Conservation (phyloP, 1,140 invertebrate species). For the Oryzaephilus surinamensis region DNA sequence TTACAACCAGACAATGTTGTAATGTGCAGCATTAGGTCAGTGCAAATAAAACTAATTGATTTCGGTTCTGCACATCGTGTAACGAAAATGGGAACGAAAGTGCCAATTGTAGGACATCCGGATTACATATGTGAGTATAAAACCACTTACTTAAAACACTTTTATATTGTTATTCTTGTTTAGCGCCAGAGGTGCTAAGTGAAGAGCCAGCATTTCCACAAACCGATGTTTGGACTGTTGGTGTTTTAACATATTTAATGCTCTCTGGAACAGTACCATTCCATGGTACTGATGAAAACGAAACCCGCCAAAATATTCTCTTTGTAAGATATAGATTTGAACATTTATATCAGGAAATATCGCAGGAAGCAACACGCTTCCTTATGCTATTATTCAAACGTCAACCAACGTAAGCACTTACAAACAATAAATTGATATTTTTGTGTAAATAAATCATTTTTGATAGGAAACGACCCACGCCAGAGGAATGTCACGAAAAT, state of each 20-base stretch:
- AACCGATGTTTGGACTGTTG: slow-evolving; percentile 94
- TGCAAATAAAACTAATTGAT: slow-evolving; percentile 87
- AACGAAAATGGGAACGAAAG: slow-evolving; percentile 62
- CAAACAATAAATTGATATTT: slow-evolving; percentile 11
- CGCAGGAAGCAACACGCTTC: slow-evolving; percentile 88
- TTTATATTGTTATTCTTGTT: slow-evolving; percentile 24
- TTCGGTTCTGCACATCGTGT: slow-evolving; percentile 77
- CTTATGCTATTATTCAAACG: slow-evolving; percentile 92
- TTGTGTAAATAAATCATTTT: slow-evolving; percentile 24
- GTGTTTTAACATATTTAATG: slow-evolving; percentile 86
- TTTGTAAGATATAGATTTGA: slow-evolving; percentile 92
- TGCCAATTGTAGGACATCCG: slow-evolving; percentile 53
- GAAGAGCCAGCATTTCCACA: slow-evolving; percentile 77
- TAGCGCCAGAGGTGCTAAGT: slow-evolving; percentile 85
- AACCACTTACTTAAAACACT: neutral
- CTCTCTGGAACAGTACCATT: slow-evolving; percentile 91
- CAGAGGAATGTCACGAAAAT: slow-evolving; percentile 91
- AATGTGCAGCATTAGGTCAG: slow-evolving; percentile 74
- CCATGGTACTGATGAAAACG: slow-evolving; percentile 65
- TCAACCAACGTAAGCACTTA: slow-evolving; percentile 59
- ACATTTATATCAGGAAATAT: slow-evolving; percentile 87
- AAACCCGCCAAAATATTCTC: slow-evolving; percentile 83
- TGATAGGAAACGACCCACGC: slow-evolving; percentile 79
- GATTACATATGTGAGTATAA: slow-evolving; percentile 56
- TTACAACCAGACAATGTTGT: slow-evolving; percentile 96